These are phyloP conservation scores for Amphimedon queenslandica DNA, from an alignment of 37 sponge, comb jelly and placozoan species.

Conservation along the genomic window DNA sequence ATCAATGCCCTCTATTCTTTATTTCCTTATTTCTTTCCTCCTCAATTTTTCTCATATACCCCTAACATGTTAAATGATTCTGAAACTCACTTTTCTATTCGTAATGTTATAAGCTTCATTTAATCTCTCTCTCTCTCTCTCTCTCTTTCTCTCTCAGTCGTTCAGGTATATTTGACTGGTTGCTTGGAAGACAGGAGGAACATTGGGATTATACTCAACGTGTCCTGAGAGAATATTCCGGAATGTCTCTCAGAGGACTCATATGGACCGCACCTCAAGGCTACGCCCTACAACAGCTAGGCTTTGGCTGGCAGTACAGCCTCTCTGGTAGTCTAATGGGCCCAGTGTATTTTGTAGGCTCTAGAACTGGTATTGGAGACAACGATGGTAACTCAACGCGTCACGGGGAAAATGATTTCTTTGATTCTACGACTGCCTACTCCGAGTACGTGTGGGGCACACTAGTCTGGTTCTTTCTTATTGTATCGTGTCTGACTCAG, in stretches of 20 bases:
- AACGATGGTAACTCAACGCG: neutral
- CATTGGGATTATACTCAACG: conserved; percentile 35
- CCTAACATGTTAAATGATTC: too few relatives aligned
- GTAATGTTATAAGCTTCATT: too few relatives aligned
- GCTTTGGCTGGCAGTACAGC: conserved; percentile 83
- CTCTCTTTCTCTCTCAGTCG: conserved; percentile 39
- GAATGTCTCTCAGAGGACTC: conserved; percentile 81
- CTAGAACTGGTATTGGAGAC: neutral
- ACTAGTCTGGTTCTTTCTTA: conserved; percentile 62
- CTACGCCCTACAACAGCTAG: conserved; percentile 66
- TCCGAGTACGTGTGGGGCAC: conserved; percentile 71
- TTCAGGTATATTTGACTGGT: conserved; percentile 72
- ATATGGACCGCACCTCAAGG: conserved; percentile 83
- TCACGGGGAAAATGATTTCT: neutral
- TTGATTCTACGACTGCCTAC: conserved; percentile 6
- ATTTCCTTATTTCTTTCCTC: too few relatives aligned
- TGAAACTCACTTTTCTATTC: too few relatives aligned
- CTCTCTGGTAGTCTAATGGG: conserved; percentile 80
- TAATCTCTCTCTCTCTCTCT: neutral
- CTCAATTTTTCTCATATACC: too few relatives aligned
- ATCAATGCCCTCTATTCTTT: too few relatives aligned
- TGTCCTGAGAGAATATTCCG: conserved; percentile 63
- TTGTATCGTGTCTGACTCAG: conserved; percentile 40
- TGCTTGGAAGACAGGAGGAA: conserved; percentile 52
- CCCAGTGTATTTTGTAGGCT: conserved; percentile 48